Base-by-base conservation (phyloP, 2,888 invertebrate genomes). In the Formica aserva region DNA sequence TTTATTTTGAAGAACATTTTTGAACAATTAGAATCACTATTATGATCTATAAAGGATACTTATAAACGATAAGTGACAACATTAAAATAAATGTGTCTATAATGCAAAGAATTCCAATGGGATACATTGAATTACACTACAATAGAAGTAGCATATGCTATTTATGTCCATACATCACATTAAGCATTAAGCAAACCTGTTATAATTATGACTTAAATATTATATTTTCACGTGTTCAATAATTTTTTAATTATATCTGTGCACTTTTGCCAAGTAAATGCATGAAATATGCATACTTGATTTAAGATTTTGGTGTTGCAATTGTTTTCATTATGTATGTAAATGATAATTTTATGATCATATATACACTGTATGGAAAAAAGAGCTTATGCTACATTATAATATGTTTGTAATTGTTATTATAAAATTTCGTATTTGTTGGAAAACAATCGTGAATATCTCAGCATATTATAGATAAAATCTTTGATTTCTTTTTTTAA, bases 361-460 rank as follows among this genome's bases (percentile, higher is more conserved):
- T 55, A n/a, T 66, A n/a, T 77, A 55, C 26, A 9, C 18, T 52
- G 60, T 65, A 82, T 76, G 66, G 48, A 60, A 67, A 76, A 82
- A 82, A 82, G 67, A 82, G 82, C 82, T 67, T 82, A 82, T 82
- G 82, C 76, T 82, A 82, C 82, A 60, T 76, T 66, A 65, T 60
- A 78, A 69, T 38, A 38, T 32, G 26, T 80, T 80, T 80, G 41
- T 67, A 67, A 29, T 55, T 29, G 26, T 67, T 71, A 41, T 41
- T 2, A 18, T 67, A 18, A 45, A 71, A 77, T 77, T 77, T 66
- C 13, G 18, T 77, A 55, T 45, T 35, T 60, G 45, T 71, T 52
- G n/a, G 26, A 35, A 41, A 71, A 71, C 18, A 41, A 48, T 71
- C 9, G 45, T 78, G 57, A 57, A 29, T 55, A 29, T 67, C 32